phyloP scores from a whole-genome alignment of 2,797 vertebrate genomes.

The Sitta carolinensis region DNA sequence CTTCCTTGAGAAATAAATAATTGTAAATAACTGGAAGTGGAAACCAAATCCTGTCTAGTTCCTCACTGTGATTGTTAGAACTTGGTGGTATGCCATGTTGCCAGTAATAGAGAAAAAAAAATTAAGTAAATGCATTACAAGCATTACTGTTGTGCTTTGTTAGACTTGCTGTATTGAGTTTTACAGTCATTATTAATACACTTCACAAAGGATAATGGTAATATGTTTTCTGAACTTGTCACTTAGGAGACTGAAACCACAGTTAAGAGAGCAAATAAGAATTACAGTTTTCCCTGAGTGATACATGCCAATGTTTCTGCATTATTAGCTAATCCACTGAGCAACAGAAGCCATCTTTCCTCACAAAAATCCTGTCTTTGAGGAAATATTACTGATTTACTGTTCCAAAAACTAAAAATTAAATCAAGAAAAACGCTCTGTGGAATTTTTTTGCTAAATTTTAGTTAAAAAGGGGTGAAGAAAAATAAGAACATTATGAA shows the following conservation, averaged over 20 bases:
- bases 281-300: conserved; percentile 25
- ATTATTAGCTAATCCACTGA: conserved; percentile 44
- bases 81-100: not conserved
- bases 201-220: conserved; percentile 43
- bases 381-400: conserved; percentile 10
- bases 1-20: not conserved
- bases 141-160: not conserved
- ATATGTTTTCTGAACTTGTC: conserved; percentile 53
- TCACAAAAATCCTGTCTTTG: conserved; percentile 20
- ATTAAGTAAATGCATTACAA: not conserved
- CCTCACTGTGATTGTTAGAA: not conserved
- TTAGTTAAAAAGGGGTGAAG: not conserved
- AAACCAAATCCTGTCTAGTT: not conserved
- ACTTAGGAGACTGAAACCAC: conserved; percentile 60
- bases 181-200: conserved; percentile 18
- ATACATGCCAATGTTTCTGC: conserved; percentile 35
- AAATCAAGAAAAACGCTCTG: not conserved
- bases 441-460: not conserved
- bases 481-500: not conserved
- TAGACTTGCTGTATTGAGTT: not conserved
- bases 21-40: not conserved
- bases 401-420: not conserved
- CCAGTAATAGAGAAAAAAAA: not conserved
- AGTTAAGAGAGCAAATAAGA: conserved; percentile 58
- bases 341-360: not conserved